Evolutionary conservation across 2,888 invertebrate species (phyloP).

Genomic region (Gnatocerus cornutus): DNA sequence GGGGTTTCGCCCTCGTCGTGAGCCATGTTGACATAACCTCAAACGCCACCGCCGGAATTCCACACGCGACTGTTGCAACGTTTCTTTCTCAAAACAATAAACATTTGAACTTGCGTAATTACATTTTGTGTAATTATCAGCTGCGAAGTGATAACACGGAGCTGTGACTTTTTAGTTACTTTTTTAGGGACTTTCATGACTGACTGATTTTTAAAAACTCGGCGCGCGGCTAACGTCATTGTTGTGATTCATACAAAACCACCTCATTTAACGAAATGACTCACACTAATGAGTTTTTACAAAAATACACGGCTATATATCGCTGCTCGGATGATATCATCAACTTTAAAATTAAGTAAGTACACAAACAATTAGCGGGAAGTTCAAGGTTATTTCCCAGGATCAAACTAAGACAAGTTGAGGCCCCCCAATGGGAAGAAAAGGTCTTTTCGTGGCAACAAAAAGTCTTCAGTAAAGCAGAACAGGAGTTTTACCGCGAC

Average conservation of each 20-base stretch:
- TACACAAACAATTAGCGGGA: conserved; percentile 34
- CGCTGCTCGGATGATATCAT: conserved; percentile 73
- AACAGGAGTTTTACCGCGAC: conserved; percentile 76
- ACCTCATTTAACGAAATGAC: conserved; percentile 24
- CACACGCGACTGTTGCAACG: neutral
- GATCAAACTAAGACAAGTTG: conserved; percentile 55
- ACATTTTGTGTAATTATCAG: conserved; percentile 1
- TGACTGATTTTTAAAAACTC: conserved; percentile 9
- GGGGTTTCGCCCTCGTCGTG: conserved; percentile 52
- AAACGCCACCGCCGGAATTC: conserved; percentile 17
- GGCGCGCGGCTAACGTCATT: conserved; percentile 47
- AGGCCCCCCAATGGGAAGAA: conserved; percentile 55
- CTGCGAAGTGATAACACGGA: neutral
- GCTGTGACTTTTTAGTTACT: neutral
- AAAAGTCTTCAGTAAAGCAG: conserved; percentile 78
- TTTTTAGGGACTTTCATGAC: conserved; percentile 5
- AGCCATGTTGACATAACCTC: conserved; percentile 38
- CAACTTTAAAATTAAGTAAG: conserved; percentile 74
- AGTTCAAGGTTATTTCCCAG: conserved; percentile 46
- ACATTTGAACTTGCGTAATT: neutral
- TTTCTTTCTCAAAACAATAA: neutral
- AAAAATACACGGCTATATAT: conserved; percentile 70
- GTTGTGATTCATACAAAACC: conserved; percentile 48
- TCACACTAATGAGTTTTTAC: conserved; percentile 37
- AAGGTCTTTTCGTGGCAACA: conserved; percentile 81